Percentiles rank a stretch among this genome's conserved stretches.
phyloP scores from a whole-genome alignment of 1,140 invertebrate species.

The Dinoponera quadriceps region DNA sequence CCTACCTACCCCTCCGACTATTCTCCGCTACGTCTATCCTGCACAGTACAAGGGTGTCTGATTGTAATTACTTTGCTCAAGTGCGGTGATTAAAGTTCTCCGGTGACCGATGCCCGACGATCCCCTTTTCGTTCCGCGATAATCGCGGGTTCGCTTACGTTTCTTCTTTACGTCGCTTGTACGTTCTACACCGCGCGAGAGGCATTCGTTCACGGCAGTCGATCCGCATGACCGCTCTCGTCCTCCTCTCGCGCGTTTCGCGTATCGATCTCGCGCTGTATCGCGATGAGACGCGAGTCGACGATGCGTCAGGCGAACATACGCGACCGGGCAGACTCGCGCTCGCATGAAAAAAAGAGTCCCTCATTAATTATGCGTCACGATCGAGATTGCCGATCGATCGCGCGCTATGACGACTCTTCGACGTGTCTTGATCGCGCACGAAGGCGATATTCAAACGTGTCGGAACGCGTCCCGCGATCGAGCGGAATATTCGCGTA shows the following conservation, averaged over 20 bases:
- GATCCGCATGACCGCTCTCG: not conserved
- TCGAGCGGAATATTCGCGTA: slow-evolving; percentile 11
- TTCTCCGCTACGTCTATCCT: slow-evolving; percentile 62
- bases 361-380: slow-evolving; percentile 20
- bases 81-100: slow-evolving; percentile 85
- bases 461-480: slow-evolving; percentile 24
- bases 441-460: slow-evolving; percentile 33
- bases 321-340: not conserved
- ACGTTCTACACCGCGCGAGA: slow-evolving; percentile 2
- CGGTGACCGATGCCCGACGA: slow-evolving; percentile 74
- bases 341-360: not conserved
- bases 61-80: slow-evolving; percentile 86
- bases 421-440: slow-evolving; percentile 6
- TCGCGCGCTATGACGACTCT: not conserved
- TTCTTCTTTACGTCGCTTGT: slow-evolving; percentile 64
- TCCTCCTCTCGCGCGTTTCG: slow-evolving; percentile 9
- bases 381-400: slow-evolving; percentile 25
- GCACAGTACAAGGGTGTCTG: slow-evolving; percentile 81
- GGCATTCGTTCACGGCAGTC: not conserved
- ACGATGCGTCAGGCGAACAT: slow-evolving; percentile 16
- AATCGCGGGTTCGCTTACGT: slow-evolving; percentile 75
- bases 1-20: slow-evolving; percentile 34
- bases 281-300: not conserved
- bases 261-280: not conserved
- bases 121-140: slow-evolving; percentile 51